These are phyloP conservation scores for Syngnathus typhle DNA, from an alignment of 2,113 vertebrate genomes.

Conservation along the genomic window DNA sequence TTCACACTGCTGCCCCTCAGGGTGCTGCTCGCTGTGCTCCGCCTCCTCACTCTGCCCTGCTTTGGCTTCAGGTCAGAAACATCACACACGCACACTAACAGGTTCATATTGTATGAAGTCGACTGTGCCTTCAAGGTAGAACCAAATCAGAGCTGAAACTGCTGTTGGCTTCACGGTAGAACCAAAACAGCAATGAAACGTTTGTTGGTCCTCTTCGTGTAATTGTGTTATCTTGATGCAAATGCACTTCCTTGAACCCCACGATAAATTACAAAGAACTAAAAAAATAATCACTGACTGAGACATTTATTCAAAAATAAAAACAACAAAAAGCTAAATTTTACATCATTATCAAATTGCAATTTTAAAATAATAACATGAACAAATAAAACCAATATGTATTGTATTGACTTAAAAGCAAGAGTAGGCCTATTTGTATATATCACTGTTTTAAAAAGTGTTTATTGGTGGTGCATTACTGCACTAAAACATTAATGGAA, in stretches of 20 bases:
- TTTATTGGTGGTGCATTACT: no score
- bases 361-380: background rate
- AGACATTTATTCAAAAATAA: no score
- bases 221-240: background rate
- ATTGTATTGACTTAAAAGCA: no score
- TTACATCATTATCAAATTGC: background rate
- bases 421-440: no score
- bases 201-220: background rate
- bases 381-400: no score
- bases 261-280: background rate
- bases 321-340: background rate
- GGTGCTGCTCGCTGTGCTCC: slow-evolving; percentile 84
- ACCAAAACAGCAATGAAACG: background rate
- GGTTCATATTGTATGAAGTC: background rate
- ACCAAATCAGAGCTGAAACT: background rate
- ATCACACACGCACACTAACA: background rate
- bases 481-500: no score
- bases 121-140: background rate
- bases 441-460: no score
- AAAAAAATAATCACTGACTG: background rate
- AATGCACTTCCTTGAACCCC: no score
- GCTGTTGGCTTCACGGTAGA: background rate
- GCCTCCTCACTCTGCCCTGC: slow-evolving; percentile 88
- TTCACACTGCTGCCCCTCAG: slow-evolving; percentile 93
- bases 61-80: slow-evolving; percentile 81